These are phyloP conservation scores for Lithophane leautieri DNA, from an alignment of 2,888 invertebrate genomes.

Conservation along the genomic window DNA sequence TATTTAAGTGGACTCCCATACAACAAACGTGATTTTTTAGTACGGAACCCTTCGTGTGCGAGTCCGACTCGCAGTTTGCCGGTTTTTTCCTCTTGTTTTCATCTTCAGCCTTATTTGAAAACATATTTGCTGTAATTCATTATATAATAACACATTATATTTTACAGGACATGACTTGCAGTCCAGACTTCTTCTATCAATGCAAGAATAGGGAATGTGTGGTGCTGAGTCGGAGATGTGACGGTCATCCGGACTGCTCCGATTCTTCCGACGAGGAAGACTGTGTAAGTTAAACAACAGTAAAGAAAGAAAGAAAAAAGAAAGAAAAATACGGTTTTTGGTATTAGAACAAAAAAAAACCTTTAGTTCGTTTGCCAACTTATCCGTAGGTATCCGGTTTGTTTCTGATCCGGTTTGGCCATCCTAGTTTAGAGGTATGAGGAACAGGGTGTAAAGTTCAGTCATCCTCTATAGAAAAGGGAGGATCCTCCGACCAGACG, in stretches of 20 bases:
- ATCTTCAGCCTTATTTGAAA: not conserved
- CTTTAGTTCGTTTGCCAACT: no score
- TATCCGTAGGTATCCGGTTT: no score
- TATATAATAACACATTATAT: not conserved
- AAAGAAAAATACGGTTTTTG: not conserved
- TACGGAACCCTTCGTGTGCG: no score
- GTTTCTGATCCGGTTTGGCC: no score
- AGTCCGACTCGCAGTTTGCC: no score
- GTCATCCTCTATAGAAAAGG: no score
- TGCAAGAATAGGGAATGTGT: not conserved
- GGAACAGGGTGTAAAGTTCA: no score
- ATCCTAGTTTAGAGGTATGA: no score
- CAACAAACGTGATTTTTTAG: no score
- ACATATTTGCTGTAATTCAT: not conserved
- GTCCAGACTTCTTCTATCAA: not conserved
- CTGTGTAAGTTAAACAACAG: not conserved
- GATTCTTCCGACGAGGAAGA: not conserved
- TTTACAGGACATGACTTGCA: not conserved
- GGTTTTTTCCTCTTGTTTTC: no score
- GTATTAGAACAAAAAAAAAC: not conserved
- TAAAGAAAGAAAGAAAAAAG: not conserved
- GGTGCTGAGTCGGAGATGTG: not conserved
- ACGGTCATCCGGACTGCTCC: not conserved
- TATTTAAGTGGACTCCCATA: no score
- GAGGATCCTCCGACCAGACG: no score